A percentile compares a stretch with the other conserved stretches of the same genome.
phyloP scores from a whole-genome alignment of 2,888 invertebrate genomes.

The Agrenia bidenticulata region DNA sequence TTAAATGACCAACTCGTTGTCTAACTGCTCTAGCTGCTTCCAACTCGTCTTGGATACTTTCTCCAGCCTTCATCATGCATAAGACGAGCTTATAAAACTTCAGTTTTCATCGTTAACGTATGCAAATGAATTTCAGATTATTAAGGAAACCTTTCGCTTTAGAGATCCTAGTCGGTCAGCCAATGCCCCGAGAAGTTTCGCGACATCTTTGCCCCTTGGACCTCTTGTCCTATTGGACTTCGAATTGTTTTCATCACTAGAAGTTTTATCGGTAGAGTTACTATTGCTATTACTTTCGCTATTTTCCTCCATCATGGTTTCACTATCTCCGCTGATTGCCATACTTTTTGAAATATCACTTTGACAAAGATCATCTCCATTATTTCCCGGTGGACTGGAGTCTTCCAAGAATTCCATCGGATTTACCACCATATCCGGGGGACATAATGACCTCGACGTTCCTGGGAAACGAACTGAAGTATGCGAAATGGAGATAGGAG shows the following conservation, averaged over 20 bases:
- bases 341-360: neutral
- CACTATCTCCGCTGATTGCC: slow-evolving; percentile 10
- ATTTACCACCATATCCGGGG: neutral
- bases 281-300: slow-evolving; percentile 34
- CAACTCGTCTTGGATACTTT: slow-evolving; percentile 87
- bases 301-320: slow-evolving; percentile 26
- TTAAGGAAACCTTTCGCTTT: slow-evolving; percentile 71
- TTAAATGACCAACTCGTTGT: slow-evolving; percentile 86
- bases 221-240: neutral
- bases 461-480: neutral
- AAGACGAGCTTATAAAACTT: no score
- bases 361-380: slow-evolving; percentile 41
- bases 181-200: slow-evolving; percentile 79
- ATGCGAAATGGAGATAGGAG: slow-evolving; percentile 35
- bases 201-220: slow-evolving; percentile 69
- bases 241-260: neutral
- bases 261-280: slow-evolving; percentile 21
- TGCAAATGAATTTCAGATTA: neutral
- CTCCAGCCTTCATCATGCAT: slow-evolving; percentile 84
- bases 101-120: no score
- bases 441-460: neutral
- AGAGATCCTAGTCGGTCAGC: slow-evolving; percentile 83
- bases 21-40: slow-evolving; percentile 90
- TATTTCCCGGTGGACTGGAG: neutral
- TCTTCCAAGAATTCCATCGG: neutral